Evolutionary conservation across 2,113 vertebrate genomes (phyloP).

Genomic region (Donacobius atricapilla): DNA sequence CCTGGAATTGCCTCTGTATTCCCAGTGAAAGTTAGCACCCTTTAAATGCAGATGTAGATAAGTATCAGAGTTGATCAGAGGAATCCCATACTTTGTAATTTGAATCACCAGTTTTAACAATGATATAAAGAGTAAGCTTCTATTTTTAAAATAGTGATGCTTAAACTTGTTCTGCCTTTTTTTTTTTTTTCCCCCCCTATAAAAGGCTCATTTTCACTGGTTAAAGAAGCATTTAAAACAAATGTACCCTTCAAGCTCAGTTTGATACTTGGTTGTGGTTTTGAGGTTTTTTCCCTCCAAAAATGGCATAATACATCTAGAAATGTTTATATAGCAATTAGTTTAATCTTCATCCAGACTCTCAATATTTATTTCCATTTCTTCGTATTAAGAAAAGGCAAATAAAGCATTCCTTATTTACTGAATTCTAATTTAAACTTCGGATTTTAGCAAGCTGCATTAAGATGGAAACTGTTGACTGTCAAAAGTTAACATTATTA

Average conservation of each 20-base stretch:
- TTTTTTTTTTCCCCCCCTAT: neutral
- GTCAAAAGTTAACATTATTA: neutral
- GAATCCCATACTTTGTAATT: neutral
- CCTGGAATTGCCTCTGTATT: neutral
- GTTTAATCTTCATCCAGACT: neutral
- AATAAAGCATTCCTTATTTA: neutral
- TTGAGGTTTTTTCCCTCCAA: neutral
- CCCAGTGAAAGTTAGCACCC: neutral
- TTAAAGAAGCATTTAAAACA: neutral
- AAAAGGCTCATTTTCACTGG: neutral
- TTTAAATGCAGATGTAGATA: neutral
- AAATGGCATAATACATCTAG: neutral
- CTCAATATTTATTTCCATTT: neutral
- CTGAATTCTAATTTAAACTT: neutral
- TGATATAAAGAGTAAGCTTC: neutral
- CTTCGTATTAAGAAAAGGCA: neutral
- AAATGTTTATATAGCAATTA: neutral
- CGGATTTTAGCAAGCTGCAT: neutral
- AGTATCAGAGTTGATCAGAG: neutral
- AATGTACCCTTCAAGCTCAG: neutral
- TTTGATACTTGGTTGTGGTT: neutral
- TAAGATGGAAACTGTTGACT: neutral
- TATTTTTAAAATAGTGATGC: constrained; percentile 6
- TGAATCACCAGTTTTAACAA: neutral
- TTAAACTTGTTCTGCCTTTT: neutral